Percentiles rank a stretch among this genome's conserved stretches.
These are phyloP conservation scores for Rotaria sp. DNA, from an alignment of 2,888 invertebrate genomes.

Conservation along the genomic window DNA sequence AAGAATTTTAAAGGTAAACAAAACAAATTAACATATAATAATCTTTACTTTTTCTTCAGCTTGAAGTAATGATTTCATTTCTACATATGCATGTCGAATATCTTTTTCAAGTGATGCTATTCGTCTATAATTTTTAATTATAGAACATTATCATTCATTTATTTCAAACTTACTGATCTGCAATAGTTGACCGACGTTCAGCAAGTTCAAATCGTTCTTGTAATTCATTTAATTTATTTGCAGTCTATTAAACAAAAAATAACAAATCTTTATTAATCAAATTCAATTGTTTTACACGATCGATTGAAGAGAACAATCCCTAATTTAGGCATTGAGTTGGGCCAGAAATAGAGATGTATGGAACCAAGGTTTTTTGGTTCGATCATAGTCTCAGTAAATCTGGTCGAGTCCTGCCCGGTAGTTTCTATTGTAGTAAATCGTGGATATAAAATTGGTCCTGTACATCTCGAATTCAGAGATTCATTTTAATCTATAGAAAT, in stretches of 20 bases:
- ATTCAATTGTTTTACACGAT: too few species aligned
- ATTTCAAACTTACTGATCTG: background rate
- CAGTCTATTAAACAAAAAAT: background rate
- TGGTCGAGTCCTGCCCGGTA: too few species aligned
- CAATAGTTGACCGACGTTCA: background rate
- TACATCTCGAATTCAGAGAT: too few species aligned
- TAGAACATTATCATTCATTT: background rate
- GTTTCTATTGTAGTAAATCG: too few species aligned
- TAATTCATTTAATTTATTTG: background rate
- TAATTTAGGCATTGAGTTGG: too few species aligned
- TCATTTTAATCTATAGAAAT: too few species aligned
- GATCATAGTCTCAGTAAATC: too few species aligned
- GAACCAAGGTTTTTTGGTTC: too few species aligned
- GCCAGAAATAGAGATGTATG: too few species aligned
- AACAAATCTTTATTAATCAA: background rate
- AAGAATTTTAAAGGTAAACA: background rate
- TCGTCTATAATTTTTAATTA: background rate
- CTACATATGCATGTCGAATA: background rate
- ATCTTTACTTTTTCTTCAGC: background rate
- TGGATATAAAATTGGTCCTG: too few species aligned
- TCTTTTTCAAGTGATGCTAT: background rate
- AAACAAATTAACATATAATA: background rate
- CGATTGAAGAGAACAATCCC: too few species aligned
- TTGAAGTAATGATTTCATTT: slow-evolving; percentile 21
- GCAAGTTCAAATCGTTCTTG: background rate